These are phyloP conservation scores for Xenotilapia flavipinnis DNA, from an alignment of 2,113 vertebrate species.

Conservation along the genomic window DNA sequence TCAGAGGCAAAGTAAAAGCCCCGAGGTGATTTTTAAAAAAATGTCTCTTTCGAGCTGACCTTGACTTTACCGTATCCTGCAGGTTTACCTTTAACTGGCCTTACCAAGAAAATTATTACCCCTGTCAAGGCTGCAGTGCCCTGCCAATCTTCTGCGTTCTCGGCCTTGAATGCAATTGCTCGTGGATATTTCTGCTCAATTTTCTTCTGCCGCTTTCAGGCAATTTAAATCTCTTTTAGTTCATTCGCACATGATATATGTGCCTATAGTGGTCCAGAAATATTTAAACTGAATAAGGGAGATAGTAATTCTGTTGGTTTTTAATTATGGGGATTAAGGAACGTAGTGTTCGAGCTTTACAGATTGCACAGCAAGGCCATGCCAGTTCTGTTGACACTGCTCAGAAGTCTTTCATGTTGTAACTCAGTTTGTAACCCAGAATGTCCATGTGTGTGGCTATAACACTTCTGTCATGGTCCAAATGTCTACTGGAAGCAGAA, in stretches of 20 bases:
- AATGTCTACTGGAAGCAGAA: background rate
- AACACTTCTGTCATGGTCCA: background rate
- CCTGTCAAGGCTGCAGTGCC: background rate
- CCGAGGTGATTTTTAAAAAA: background rate
- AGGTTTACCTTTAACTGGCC: background rate
- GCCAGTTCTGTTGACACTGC: background rate
- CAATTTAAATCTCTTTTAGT: background rate
- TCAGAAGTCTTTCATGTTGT: background rate
- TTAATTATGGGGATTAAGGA: background rate
- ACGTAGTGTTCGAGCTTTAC: background rate
- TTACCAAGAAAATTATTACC: constrained; percentile 17
- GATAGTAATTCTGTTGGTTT: background rate
- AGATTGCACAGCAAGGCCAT: background rate
- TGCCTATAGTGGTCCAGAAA: background rate
- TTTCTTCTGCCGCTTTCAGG: background rate
- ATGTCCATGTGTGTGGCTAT: background rate
- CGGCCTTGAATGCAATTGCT: background rate
- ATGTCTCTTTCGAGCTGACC: background rate
- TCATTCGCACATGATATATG: background rate
- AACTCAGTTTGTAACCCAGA: background rate
- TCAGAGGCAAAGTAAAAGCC: background rate
- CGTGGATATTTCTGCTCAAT: background rate
- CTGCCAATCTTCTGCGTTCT: constrained; percentile 16
- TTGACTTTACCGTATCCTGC: background rate
- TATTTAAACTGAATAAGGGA: background rate